phyloP scores from a whole-genome alignment of 2,797 vertebrate genomes.

The Lagocephalus sceleratus region DNA sequence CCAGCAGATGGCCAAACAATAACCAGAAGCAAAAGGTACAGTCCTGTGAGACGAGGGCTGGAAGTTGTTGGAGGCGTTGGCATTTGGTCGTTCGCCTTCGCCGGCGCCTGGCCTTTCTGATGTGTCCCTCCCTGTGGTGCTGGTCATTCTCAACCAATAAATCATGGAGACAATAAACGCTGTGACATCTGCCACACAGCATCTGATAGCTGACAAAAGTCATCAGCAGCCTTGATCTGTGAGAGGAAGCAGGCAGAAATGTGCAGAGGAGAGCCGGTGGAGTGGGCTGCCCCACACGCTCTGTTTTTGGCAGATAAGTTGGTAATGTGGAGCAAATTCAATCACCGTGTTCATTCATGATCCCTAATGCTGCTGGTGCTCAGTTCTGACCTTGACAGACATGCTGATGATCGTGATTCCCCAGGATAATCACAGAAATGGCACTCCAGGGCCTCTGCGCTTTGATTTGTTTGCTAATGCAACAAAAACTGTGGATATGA shows the following conservation, averaged over 20 bases:
- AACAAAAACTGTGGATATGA: no score
- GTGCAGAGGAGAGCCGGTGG: constrained; percentile 36
- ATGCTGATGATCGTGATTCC: constrained; percentile 6
- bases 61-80: constrained; percentile 62
- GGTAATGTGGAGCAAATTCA: constrained; percentile 49
- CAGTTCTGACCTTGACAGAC: constrained; percentile 49
- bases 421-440: neutral
- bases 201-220: constrained; percentile 74
- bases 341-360: constrained; percentile 34
- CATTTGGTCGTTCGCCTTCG: constrained; percentile 44
- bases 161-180: constrained; percentile 73
- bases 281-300: constrained; percentile 23
- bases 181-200: constrained; percentile 75
- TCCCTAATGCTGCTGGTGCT: constrained; percentile 41
- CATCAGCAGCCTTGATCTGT: constrained; percentile 67
- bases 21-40: constrained; percentile 63
- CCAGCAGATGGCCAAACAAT: constrained; percentile 76
- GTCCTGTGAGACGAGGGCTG: constrained; percentile 51
- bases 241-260: constrained; percentile 35
- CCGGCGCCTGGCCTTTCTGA: constrained; percentile 47
- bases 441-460: neutral
- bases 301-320: constrained; percentile 37
- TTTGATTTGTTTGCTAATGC: no score
- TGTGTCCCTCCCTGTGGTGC: constrained; percentile 63
- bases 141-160: constrained; percentile 68